Evolutionary conservation across 2,113 vertebrate genomes (phyloP), one percentile per base, ranked within the genome.

Genomic region (Sula dactylatra): DNA sequence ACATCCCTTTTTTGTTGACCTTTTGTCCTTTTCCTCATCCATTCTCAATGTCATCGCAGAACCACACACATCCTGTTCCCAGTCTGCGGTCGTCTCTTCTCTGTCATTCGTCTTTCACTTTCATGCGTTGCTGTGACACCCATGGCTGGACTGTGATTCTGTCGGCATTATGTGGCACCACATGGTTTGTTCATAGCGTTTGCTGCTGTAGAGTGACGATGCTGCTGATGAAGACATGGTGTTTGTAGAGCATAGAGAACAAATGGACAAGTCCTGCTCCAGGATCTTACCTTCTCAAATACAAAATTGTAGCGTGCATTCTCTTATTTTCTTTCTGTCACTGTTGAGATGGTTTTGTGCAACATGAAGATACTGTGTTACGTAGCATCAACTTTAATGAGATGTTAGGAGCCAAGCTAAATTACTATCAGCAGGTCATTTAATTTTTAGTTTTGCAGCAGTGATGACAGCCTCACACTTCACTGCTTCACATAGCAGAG

Each of bases 1-100:
- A 55, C 96, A 97, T 97, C 96, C 95, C 94, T 97, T 96, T 97
- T 97, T 92, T 82, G 94, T 97, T 96, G 95, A 95, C 92, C 87
- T 93, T 38, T 82, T 91, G 69, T 96, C 95, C 81, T 96, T 93
- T n/a, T 80, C 90, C 71, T 77, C 92, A 71, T 54, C 77, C 95
- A 73, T 97, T 77, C 87, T 79, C 90, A 42, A 29, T n/a, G 91
- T 72, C 95, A 94, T 70, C 96, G 36, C 95, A 92, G 92, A 88
- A 66, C 34, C 9, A 1, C 94, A 76, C 76, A 54, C 91, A 76
- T 91, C 90, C 84, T 0, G 64, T 67, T 70, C 72, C 85, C 86
- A 13, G 50, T 66, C 93, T 74, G 88, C 88, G 31, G 85, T 22
- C 6, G 18, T 40, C 76, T 78, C 70, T 74, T 42, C 94, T 85